phyloP scores from a whole-genome alignment of 2,888 invertebrate species.

The Ceramica pisi region DNA sequence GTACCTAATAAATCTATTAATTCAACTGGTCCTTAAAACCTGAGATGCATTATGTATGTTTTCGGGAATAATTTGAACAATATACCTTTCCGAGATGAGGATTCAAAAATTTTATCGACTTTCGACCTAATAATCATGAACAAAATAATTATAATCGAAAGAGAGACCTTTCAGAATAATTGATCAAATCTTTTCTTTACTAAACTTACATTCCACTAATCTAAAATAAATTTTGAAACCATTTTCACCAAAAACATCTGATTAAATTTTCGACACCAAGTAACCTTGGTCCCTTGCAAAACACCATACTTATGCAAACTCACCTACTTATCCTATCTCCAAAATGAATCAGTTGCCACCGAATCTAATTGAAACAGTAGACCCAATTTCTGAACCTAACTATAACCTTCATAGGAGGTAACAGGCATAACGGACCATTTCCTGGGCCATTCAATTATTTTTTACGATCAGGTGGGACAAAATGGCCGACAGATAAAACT shows the following conservation, averaged over 20 bases:
- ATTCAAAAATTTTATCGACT: too few relatives aligned
- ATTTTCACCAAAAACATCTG: background rate
- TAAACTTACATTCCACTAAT: too few relatives aligned
- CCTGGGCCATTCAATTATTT: slow-evolving; percentile 88
- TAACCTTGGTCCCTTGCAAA: slow-evolving; percentile 2
- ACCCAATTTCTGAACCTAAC: slow-evolving; percentile 69
- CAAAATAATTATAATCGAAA: too few relatives aligned
- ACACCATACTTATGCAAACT: slow-evolving; percentile 5
- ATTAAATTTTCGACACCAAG: background rate
- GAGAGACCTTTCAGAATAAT: too few relatives aligned
- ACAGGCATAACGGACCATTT: slow-evolving; percentile 76
- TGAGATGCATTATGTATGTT: too few relatives aligned
- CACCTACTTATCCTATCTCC: slow-evolving; percentile 33
- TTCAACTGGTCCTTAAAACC: too few relatives aligned
- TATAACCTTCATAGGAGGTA: slow-evolving; percentile 68
- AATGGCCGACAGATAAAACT: slow-evolving; percentile 83
- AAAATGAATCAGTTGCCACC: slow-evolving; percentile 59
- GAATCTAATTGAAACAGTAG: slow-evolving; percentile 67
- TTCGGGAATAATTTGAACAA: too few relatives aligned
- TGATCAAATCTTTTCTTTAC: too few relatives aligned
- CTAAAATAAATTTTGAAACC: too few relatives aligned
- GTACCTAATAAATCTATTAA: too few relatives aligned
- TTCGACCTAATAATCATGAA: too few relatives aligned
- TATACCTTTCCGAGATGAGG: too few relatives aligned
- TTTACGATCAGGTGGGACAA: slow-evolving; percentile 87